phyloP scores from a whole-genome alignment of 2,113 vertebrate species.

The Cyanocitta stelleri region DNA sequence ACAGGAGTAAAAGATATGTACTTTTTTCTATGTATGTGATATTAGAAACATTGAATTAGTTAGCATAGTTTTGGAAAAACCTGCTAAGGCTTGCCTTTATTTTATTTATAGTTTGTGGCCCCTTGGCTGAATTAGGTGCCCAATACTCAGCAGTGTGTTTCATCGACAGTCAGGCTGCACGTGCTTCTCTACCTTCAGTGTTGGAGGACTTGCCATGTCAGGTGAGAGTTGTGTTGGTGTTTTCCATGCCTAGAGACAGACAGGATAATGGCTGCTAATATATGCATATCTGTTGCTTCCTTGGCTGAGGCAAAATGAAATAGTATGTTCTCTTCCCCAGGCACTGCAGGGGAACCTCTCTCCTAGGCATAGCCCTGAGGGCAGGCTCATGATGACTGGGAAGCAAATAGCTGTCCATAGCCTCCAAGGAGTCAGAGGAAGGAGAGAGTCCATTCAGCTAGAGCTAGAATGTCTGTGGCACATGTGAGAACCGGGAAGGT shows the following conservation, averaged over 20 bases:
- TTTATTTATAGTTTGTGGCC: background rate
- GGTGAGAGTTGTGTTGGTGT: background rate
- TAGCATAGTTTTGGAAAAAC: background rate
- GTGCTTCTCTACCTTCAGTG: accelerated
- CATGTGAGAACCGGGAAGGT: background rate
- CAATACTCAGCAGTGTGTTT: background rate
- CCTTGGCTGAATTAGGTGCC: background rate
- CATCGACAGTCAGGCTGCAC: background rate
- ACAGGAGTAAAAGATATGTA: background rate
- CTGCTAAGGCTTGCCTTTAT: background rate
- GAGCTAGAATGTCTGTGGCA: background rate
- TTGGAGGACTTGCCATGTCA: background rate
- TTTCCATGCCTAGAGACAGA: background rate
- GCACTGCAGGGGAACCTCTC: background rate
- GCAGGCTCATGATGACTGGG: accelerated
- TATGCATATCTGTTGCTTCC: background rate
- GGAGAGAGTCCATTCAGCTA: background rate
- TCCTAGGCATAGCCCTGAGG: background rate
- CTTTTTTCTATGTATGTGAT: background rate
- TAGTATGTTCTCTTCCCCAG: accelerated
- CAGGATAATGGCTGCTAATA: background rate
- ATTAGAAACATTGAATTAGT: background rate
- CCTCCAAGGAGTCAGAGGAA: background rate
- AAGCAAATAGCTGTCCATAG: background rate
- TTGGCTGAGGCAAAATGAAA: background rate